Evolutionary conservation across 2,113 vertebrate species (phyloP).

Genomic region (Hippocampus abdominalis): DNA sequence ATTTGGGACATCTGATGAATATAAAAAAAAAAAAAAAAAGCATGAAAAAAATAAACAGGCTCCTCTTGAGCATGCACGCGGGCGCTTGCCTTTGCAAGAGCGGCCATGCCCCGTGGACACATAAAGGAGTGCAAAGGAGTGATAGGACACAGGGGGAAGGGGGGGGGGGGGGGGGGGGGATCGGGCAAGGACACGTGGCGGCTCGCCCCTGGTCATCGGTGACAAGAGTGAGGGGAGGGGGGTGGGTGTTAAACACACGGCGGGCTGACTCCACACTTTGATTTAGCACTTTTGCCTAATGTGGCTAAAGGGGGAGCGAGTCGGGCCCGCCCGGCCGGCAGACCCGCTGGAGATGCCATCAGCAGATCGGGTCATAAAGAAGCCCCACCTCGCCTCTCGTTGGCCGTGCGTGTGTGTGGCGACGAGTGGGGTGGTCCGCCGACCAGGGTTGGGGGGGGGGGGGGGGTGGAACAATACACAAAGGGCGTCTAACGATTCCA

Average conservation of each 20-base stretch:
- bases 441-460: slow-evolving; percentile 44
- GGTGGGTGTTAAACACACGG: slow-evolving; percentile 73
- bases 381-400: slow-evolving; percentile 45
- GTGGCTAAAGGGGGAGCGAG: slow-evolving; percentile 51
- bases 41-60: slow-evolving; percentile 31
- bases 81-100: slow-evolving; percentile 67
- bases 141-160: slow-evolving; percentile 71
- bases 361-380: slow-evolving; percentile 70
- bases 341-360: slow-evolving; percentile 69
- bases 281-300: slow-evolving; percentile 74
- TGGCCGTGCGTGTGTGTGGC: background rate
- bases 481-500: slow-evolving; percentile 69
- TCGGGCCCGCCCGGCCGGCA: slow-evolving; percentile 33
- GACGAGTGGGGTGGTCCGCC: slow-evolving; percentile 58
- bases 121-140: slow-evolving; percentile 75
- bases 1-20: slow-evolving; percentile 68
- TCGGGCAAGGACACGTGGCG: slow-evolving; percentile 73
- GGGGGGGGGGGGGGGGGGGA: slow-evolving; percentile 59
- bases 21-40: slow-evolving; percentile 7
- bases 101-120: slow-evolving; percentile 72
- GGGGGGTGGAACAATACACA: slow-evolving; percentile 62
- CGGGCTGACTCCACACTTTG: slow-evolving; percentile 72
- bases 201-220: slow-evolving; percentile 73
- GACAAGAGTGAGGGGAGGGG: slow-evolving; percentile 59
- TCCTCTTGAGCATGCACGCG: slow-evolving; percentile 69